phyloP scores from a whole-genome alignment of 2,888 invertebrate genomes.

The Tuta absoluta region DNA sequence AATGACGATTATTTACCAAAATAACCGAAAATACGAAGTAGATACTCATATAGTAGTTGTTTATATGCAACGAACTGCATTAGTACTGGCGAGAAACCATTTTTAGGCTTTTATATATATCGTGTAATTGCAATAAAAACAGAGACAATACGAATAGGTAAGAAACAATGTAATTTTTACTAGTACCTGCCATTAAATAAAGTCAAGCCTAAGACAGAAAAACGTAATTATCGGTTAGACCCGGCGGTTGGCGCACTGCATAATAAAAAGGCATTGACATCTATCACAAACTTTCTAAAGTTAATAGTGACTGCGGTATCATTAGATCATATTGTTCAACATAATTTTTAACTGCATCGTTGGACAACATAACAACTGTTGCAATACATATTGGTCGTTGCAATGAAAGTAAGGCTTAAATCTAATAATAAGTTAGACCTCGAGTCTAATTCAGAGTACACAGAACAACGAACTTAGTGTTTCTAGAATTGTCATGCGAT shows the following conservation, averaged over 20 bases:
- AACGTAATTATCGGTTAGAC: conserved; percentile 1
- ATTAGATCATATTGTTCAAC: conserved; percentile 16
- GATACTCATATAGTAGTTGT: no score
- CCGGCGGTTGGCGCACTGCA: conserved; percentile 14
- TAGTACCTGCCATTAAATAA: not conserved
- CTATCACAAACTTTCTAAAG: conserved; percentile 55
- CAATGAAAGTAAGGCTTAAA: not conserved
- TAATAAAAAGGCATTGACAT: conserved; percentile 23
- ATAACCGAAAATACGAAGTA: no score
- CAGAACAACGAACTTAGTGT: not conserved
- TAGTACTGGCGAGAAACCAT: no score
- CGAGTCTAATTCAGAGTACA: not conserved
- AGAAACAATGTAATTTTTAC: not conserved
- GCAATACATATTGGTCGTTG: not conserved
- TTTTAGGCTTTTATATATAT: no score
- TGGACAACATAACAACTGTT: not conserved
- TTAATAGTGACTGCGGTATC: conserved; percentile 14
- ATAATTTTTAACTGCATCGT: conserved; percentile 8
- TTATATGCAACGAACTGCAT: no score
- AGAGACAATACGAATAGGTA: not conserved
- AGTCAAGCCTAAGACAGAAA: not conserved
- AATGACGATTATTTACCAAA: no score
- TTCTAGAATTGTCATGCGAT: not conserved
- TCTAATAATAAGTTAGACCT: not conserved
- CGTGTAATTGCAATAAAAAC: no score